Conservation (phyloP, 2,888 invertebrate genomes). For the Cephus rjabovi region DNA sequence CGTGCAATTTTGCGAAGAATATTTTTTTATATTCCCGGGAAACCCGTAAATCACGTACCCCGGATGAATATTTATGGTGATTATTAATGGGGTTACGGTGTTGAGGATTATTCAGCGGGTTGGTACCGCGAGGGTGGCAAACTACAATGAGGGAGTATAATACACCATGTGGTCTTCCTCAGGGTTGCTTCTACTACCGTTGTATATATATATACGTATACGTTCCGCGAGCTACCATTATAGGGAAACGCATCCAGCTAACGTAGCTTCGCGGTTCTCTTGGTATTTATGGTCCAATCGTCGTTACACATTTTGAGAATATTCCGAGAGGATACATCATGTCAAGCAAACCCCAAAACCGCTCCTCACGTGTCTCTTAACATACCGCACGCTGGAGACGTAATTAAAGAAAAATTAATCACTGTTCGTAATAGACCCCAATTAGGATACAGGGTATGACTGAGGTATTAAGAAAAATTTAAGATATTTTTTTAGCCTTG, state of each 20-base stretch:
- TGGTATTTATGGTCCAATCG: not conserved
- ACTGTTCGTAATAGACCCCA: not conserved
- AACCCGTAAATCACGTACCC: conserved; percentile 45
- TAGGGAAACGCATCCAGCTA: not conserved
- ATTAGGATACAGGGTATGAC: not conserved
- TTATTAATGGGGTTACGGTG: conserved; percentile 53
- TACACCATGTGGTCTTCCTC: conserved; percentile 42
- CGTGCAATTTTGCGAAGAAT: conserved; percentile 20
- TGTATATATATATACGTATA: not conserved
- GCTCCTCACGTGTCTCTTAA: not conserved
- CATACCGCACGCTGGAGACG: not conserved
- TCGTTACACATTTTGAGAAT: not conserved
- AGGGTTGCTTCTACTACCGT: not conserved
- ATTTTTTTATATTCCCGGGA: conserved; percentile 20
- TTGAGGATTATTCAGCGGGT: conserved; percentile 43
- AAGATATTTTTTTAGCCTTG: not conserved
- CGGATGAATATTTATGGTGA: conserved; percentile 54
- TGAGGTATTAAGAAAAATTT: not conserved
- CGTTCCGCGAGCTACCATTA: not conserved
- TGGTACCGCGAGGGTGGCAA: not conserved
- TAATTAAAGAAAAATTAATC: not conserved
- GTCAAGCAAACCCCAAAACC: not conserved
- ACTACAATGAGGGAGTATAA: conserved; percentile 43
- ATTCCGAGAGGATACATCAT: not conserved
- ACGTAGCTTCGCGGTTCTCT: not conserved